Percentiles rank a stretch among this genome's conserved stretches.
These are phyloP conservation scores for Scelioninae gen. 1 DNA, from an alignment of 2,888 invertebrate genomes.

Conservation along the genomic window DNA sequence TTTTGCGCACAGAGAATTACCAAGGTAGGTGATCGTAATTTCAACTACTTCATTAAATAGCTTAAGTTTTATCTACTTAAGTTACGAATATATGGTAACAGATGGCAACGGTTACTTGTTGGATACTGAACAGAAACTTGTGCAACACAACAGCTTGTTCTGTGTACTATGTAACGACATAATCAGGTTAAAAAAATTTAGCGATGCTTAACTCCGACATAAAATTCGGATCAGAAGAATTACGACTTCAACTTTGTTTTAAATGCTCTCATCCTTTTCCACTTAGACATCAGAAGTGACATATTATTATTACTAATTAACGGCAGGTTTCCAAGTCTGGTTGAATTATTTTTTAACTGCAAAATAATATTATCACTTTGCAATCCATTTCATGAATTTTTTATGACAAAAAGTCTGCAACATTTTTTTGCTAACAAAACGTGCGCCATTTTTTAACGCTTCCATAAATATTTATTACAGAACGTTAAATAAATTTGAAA, in stretches of 20 bases:
- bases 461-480: too few species aligned
- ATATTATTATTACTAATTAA: too few species aligned
- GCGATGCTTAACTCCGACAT: constrained; percentile 5
- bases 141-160: constrained; percentile 57
- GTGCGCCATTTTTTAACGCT: too few species aligned
- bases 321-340: too few species aligned
- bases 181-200: constrained; percentile 30
- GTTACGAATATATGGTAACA: constrained; percentile 58
- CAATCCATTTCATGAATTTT: too few species aligned
- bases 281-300: too few species aligned
- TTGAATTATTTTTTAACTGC: too few species aligned
- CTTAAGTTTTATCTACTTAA: constrained; percentile 58
- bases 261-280: too few species aligned
- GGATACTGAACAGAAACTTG: constrained; percentile 65
- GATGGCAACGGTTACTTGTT: constrained; percentile 59
- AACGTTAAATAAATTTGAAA: too few species aligned
- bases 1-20: constrained; percentile 11
- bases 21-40: constrained; percentile 40
- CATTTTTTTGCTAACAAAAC: too few species aligned
- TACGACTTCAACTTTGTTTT: background rate
- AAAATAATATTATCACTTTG: too few species aligned
- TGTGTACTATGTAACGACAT: constrained; percentile 33
- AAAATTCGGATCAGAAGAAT: constrained; percentile 2
- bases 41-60: constrained; percentile 49
- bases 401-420: too few species aligned